A percentile compares a stretch with the other conserved stretches of the same genome.
Conservation (phyloP, 2,797 vertebrate genomes). For the Knipowitschia caucasica region DNA sequence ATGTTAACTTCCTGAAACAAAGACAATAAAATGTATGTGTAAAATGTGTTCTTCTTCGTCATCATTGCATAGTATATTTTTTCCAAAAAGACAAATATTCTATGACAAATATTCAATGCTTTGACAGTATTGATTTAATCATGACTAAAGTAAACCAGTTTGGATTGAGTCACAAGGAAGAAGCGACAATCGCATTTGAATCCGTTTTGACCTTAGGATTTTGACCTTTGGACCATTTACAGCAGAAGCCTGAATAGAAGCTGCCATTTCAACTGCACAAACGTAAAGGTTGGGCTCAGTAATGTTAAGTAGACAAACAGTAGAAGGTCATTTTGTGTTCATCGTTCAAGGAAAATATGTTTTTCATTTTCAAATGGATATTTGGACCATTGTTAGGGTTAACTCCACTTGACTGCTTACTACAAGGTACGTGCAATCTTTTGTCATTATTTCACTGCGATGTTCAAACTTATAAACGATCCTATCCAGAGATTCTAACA, state of each 20-base stretch:
- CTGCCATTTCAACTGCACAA: neutral
- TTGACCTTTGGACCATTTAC: constrained; percentile 7
- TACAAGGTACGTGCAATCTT: constrained; percentile 58
- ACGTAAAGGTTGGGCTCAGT: constrained; percentile 4
- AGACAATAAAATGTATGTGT: constrained; percentile 45
- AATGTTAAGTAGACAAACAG: neutral
- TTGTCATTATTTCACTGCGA: neutral
- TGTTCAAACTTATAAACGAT: neutral
- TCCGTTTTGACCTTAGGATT: constrained; percentile 60
- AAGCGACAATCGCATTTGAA: constrained; percentile 15
- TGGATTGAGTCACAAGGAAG: constrained; percentile 30
- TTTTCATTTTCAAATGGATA: constrained; percentile 51
- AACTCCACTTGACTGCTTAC: constrained; percentile 53
- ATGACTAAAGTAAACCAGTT: constrained; percentile 3
- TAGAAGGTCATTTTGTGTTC: constrained; percentile 3
- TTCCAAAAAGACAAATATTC: neutral
- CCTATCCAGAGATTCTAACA: neutral
- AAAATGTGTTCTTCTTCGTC: constrained; percentile 1
- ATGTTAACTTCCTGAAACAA: constrained; percentile 11
- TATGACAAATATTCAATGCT: no score
- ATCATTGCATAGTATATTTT: neutral
- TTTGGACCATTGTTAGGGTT: constrained; percentile 31
- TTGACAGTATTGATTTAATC: constrained; percentile 4
- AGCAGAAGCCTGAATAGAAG: constrained; percentile 5
- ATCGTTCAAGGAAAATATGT: constrained; percentile 38